Evolutionary conservation across 2,797 vertebrate genomes (phyloP).

Genomic region (Rhinichthys osculus): DNA sequence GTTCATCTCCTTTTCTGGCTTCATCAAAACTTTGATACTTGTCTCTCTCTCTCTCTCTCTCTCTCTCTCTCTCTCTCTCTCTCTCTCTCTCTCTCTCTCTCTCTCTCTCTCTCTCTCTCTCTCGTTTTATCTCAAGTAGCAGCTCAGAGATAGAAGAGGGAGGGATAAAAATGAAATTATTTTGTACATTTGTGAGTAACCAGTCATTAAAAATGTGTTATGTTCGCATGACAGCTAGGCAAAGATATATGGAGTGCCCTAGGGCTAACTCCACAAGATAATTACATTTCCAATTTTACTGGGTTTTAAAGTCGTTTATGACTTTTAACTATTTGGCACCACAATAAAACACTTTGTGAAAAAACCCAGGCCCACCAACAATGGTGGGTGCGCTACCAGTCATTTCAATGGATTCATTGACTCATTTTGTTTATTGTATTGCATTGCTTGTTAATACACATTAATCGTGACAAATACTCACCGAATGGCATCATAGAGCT

Average conservation of each 20-base stretch:
- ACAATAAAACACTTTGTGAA: conserved; percentile 89
- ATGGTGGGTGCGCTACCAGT: conserved; percentile 50
- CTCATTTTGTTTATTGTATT: conserved; percentile 57
- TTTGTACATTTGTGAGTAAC: conserved; percentile 92
- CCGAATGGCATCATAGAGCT: conserved; percentile 48
- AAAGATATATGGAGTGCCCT: conserved; percentile 96
- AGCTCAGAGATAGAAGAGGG: conserved; percentile 68
- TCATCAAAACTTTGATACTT: conserved; percentile 27
- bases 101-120: neutral
- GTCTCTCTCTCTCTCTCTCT: conserved; percentile 54
- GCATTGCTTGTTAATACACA: conserved; percentile 46
- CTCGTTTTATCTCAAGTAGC: conserved; percentile 61
- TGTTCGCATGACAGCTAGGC: conserved; percentile 93
- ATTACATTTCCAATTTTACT: conserved; percentile 99
- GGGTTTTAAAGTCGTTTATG: conserved; percentile 98
- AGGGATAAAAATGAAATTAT: conserved; percentile 83
- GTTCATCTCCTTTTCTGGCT: conserved; percentile 12
- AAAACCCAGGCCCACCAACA: conserved; percentile 58
- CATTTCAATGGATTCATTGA: conserved; percentile 59
- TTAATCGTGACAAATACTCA: conserved; percentile 55
- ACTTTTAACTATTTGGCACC: conserved; percentile 93
- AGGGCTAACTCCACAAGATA: conserved; percentile 98
- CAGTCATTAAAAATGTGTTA: conserved; percentile 94
- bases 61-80: neutral
- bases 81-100: conserved; percentile 51